A percentile compares a stretch with the other conserved stretches of the same genome.
Conservation (phyloP, 2,797 vertebrate genomes). For the Poecilia wingei region DNA sequence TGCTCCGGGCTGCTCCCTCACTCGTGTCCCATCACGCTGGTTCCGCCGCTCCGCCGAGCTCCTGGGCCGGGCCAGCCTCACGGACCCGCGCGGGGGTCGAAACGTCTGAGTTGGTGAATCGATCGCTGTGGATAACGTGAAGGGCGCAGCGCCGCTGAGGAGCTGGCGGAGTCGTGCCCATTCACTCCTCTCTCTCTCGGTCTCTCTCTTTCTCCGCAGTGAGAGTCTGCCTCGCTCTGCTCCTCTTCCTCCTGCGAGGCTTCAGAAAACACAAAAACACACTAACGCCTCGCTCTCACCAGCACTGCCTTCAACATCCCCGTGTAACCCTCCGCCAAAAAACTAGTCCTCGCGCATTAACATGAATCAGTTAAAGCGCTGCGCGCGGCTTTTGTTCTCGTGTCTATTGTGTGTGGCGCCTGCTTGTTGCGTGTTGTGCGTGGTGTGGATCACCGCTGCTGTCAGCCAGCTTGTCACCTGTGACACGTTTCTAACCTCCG, state of each 20-base stretch:
- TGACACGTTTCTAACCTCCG: conserved; percentile 37
- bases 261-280: conserved; percentile 32
- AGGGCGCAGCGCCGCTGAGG: conserved; percentile 51
- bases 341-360: conserved; percentile 26
- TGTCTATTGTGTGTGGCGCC: conserved; percentile 63
- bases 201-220: conserved; percentile 7
- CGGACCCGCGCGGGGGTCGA: conserved; percentile 21
- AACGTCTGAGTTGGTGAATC: conserved; percentile 32
- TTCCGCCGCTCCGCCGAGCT: conserved; percentile 23
- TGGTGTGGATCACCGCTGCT: conserved; percentile 2
- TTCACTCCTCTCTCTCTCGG: conserved; percentile 45
- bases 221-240: conserved; percentile 26
- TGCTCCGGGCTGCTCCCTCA: conserved; percentile 52
- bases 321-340: conserved; percentile 33
- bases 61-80: conserved; percentile 25
- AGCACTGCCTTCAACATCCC: not conserved
- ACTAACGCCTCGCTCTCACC: conserved; percentile 23
- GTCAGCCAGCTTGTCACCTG: conserved; percentile 6
- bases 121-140: conserved; percentile 57
- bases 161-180: conserved; percentile 51
- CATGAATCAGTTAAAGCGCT: not conserved
- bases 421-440: conserved; percentile 37
- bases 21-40: conserved; percentile 58
- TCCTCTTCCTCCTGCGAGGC: conserved; percentile 37
- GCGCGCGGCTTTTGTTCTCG: conserved; percentile 76